Percentiles rank a stretch among this genome's conserved stretches.
These are phyloP conservation scores for Ahaetulla prasina DNA, from an alignment of 2,113 vertebrate genomes.

Conservation along the genomic window DNA sequence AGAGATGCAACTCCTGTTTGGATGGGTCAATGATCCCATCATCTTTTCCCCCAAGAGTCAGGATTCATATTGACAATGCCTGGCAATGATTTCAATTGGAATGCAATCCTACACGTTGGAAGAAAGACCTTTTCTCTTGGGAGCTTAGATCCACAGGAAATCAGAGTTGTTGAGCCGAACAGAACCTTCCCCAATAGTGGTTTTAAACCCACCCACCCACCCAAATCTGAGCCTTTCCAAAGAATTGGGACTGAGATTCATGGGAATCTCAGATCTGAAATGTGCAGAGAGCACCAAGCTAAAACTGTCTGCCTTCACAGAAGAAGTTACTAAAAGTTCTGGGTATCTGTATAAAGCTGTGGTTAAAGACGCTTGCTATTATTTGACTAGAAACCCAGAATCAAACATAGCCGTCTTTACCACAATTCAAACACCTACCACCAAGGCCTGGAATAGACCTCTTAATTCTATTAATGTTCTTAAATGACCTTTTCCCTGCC, in stretches of 20 bases:
- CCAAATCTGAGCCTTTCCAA: background rate
- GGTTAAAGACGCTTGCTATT: background rate
- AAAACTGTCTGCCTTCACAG: background rate
- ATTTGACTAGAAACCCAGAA: background rate
- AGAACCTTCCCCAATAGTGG: background rate
- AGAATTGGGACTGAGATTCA: background rate
- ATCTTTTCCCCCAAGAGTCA: background rate
- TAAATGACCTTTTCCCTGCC: background rate
- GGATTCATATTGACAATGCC: background rate
- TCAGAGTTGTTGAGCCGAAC: background rate
- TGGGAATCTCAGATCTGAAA: background rate
- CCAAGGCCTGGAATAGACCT: background rate
- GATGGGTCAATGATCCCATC: background rate
- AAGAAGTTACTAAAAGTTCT: background rate
- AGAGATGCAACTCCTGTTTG: background rate
- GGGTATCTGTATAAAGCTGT: background rate
- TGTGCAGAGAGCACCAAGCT: background rate
- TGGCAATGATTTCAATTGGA: background rate
- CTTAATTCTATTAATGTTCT: background rate
- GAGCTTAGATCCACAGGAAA: background rate
- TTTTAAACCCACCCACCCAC: background rate
- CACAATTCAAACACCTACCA: background rate
- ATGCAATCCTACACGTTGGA: background rate
- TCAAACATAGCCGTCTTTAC: background rate
- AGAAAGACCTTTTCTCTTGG: background rate